A percentile compares a stretch with the other conserved stretches of the same genome.
Evolutionary conservation across 1,140 invertebrate genomes (phyloP).

Genomic region (Zaprionus lachaisei): DNA sequence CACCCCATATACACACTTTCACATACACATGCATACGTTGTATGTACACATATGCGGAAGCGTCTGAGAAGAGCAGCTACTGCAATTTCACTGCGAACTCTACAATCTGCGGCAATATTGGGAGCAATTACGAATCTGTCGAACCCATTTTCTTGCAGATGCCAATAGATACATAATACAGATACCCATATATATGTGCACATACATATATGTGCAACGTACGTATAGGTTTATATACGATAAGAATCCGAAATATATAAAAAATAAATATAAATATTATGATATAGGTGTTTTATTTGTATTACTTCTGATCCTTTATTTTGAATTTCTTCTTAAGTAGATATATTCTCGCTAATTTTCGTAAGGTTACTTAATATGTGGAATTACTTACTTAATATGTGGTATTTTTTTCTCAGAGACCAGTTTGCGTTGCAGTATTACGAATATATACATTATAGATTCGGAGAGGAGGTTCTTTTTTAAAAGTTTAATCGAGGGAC

Average conservation of each 20-base stretch:
- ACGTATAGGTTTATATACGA: no score
- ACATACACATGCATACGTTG: constrained; percentile 20
- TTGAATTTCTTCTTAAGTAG: no score
- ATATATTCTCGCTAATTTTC: no score
- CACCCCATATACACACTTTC: constrained; percentile 4
- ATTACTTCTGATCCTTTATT: no score
- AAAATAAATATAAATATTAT: neutral
- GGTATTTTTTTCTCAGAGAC: no score
- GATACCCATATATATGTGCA: neutral
- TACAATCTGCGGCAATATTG: neutral
- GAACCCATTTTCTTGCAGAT: neutral
- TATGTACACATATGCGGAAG: constrained; percentile 13
- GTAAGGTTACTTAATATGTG: no score
- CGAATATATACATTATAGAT: no score
- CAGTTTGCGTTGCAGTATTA: no score
- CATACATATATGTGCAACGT: neutral
- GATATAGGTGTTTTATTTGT: no score
- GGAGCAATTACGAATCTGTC: neutral
- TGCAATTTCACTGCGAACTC: constrained; percentile 1
- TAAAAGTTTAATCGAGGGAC: no score
- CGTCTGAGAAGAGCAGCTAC: constrained; percentile 5
- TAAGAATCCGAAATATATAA: neutral
- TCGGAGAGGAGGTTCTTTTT: no score
- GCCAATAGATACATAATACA: neutral
- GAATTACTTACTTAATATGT: no score